Conservation (phyloP, 2,113 vertebrate species). For the Tonatia bakeri region DNA sequence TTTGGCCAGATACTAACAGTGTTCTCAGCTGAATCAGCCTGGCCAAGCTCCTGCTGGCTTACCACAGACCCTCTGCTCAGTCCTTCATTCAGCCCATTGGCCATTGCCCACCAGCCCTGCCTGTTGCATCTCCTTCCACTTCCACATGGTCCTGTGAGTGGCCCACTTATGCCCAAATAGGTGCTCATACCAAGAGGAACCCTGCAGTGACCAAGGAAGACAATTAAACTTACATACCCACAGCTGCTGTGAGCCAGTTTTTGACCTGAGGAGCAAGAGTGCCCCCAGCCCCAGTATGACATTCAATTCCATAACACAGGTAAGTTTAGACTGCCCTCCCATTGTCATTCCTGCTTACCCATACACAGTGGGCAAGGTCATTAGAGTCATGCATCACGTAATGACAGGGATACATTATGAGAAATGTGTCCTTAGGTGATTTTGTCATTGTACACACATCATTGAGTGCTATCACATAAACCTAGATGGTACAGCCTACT, state of each 20-base stretch:
- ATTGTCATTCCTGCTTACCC: no score
- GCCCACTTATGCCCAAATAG: background rate
- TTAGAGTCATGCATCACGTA: background rate
- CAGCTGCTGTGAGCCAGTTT: background rate
- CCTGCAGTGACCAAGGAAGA: background rate
- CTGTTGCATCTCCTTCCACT: background rate
- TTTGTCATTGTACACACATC: no score
- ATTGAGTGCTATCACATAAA: background rate
- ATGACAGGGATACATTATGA: background rate
- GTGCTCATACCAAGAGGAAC: background rate
- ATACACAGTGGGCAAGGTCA: no score
- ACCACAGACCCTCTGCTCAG: background rate
- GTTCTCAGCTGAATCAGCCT: no score
- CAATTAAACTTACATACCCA: background rate
- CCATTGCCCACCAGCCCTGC: background rate
- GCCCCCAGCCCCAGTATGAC: rapidly evolving
- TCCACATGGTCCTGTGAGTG: no score
- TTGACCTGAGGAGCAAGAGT: background rate
- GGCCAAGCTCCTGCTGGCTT: background rate
- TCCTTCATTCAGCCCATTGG: background rate
- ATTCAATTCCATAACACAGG: background rate
- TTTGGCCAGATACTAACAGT: background rate
- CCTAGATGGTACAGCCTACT: background rate
- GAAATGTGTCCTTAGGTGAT: background rate
- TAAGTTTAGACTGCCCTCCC: background rate